Percentiles rank a stretch among this genome's conserved stretches.
Evolutionary conservation across 2,797 vertebrate species (phyloP).

Genomic region (Pantherophis vulpinus): DNA sequence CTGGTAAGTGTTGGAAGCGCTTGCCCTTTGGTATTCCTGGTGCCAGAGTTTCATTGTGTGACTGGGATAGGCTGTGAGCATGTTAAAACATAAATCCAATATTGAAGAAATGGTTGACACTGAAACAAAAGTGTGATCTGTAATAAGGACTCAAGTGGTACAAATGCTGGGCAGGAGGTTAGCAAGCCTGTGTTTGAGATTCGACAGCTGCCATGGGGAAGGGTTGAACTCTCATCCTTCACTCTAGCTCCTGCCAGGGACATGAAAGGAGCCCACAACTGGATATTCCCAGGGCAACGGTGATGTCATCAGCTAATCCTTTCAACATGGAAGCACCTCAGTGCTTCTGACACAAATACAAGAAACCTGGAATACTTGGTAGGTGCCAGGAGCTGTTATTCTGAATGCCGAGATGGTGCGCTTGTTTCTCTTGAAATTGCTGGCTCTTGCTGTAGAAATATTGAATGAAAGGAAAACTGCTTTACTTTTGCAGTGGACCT

Average conservation of each 20-base stretch:
- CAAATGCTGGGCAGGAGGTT: neutral
- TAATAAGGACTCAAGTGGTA: conserved; percentile 56
- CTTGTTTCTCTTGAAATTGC: neutral
- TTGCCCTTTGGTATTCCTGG: neutral
- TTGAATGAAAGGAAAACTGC: neutral
- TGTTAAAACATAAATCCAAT: conserved; percentile 63
- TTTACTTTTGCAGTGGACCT: neutral
- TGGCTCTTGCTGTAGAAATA: neutral
- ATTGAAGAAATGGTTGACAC: conserved; percentile 45
- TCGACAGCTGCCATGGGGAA: neutral
- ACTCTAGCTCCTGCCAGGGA: neutral
- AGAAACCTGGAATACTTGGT: conserved; percentile 67
- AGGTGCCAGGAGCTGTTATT: conserved; percentile 65
- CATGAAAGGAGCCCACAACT: neutral
- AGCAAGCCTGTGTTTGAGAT: neutral
- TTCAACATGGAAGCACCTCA: neutral
- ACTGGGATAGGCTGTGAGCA: conserved; percentile 44
- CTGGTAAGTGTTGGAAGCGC: neutral
- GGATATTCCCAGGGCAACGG: neutral
- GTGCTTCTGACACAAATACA: neutral
- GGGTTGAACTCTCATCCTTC: neutral
- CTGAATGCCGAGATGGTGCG: conserved; percentile 4
- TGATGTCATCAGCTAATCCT: neutral
- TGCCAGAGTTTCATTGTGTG: conserved; percentile 54
- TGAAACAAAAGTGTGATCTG: conserved; percentile 55